Evolutionary conservation across 2,113 vertebrate genomes (phyloP).

Genomic region (Uropsilus gracilis): DNA sequence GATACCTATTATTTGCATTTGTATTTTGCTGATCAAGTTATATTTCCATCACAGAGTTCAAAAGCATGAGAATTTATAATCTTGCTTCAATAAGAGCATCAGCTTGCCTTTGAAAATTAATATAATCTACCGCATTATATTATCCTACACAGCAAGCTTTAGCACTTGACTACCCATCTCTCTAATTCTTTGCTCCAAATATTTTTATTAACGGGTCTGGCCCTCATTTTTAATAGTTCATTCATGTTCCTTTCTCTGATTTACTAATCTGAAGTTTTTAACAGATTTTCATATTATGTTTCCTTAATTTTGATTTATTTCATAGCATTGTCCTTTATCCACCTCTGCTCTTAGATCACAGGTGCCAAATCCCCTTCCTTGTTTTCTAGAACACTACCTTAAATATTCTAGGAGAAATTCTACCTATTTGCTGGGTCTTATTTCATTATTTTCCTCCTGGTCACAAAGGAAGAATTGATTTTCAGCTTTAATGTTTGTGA

Average conservation of each 20-base stretch:
- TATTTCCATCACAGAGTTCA: neutral
- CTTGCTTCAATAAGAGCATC: neutral
- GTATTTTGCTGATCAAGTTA: neutral
- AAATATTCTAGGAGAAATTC: neutral
- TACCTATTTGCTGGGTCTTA: neutral
- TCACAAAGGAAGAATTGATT: neutral
- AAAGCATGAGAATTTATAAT: neutral
- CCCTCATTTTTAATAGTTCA: neutral
- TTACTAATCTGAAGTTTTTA: neutral
- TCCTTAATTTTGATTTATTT: neutral
- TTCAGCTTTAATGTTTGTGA: neutral
- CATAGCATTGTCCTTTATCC: neutral
- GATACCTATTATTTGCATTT: neutral
- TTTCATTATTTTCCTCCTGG: neutral
- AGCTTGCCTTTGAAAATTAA: constrained; percentile 23
- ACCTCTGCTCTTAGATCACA: neutral
- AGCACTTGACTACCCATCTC: neutral
- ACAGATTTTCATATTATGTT: neutral
- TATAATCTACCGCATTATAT: neutral
- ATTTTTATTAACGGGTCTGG: neutral
- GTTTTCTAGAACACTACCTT: neutral
- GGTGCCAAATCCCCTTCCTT: neutral
- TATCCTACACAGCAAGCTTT: neutral
- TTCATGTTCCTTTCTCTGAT: neutral
- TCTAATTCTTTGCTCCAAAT: neutral